These are phyloP conservation scores for Neria commutata DNA, from an alignment of 2,888 invertebrate species.

Conservation along the genomic window DNA sequence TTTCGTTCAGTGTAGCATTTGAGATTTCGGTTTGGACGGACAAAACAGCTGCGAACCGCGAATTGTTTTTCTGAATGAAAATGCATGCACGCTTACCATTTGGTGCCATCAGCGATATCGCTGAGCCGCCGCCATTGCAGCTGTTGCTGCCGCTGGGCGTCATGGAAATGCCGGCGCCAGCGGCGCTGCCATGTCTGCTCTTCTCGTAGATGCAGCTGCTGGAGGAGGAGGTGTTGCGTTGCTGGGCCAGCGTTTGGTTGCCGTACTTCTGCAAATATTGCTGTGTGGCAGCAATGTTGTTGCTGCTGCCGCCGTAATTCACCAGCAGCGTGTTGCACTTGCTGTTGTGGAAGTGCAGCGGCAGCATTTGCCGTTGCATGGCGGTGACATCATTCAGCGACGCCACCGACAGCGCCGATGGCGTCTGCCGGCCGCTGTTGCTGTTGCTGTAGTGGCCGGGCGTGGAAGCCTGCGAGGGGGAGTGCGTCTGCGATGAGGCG, in stretches of 20 bases:
- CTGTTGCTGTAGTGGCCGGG: background rate
- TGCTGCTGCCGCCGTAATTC: constrained; percentile 47
- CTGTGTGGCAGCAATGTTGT: constrained; percentile 40
- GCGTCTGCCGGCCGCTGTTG: constrained; percentile 50
- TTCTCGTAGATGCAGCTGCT: constrained; percentile 49
- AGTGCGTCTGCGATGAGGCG: constrained; percentile 36
- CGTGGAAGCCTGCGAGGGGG: constrained; percentile 37
- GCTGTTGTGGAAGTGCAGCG: constrained; percentile 22
- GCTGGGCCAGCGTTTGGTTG: constrained; percentile 30
- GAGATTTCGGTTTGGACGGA: no score
- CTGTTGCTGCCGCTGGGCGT: constrained; percentile 18
- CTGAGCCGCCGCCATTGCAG: constrained; percentile 17
- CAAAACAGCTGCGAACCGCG: no score
- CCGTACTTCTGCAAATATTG: constrained; percentile 49
- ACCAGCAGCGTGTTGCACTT: constrained; percentile 39
- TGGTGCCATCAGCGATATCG: constrained; percentile 39
- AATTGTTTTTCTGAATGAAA: no score
- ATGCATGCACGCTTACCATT: constrained; percentile 52
- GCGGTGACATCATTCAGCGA: constrained; percentile 49
- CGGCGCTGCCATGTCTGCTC: constrained; percentile 18
- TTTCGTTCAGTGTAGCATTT: no score
- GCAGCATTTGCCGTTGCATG: constrained; percentile 31
- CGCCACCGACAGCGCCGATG: constrained; percentile 48
- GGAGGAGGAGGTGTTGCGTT: constrained; percentile 39
- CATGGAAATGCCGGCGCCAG: constrained; percentile 19